These are phyloP conservation scores for Troglohyphantes excavatus DNA, from an alignment of 2,888 invertebrate genomes.

Conservation along the genomic window DNA sequence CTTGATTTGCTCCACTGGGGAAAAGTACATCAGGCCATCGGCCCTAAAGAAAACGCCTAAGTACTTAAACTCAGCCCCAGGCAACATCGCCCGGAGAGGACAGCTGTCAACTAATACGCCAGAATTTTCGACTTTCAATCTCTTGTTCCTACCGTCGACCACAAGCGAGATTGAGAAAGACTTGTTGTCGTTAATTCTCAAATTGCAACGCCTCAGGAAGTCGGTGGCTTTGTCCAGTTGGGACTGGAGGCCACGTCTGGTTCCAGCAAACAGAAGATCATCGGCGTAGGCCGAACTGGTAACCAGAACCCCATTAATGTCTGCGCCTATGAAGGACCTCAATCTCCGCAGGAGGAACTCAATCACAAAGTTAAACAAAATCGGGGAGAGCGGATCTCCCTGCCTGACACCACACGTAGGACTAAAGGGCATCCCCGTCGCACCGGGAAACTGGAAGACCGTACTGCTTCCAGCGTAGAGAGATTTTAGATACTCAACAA, in stretches of 20 bases:
- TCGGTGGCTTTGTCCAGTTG: neutral
- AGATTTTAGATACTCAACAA: too few relatives aligned
- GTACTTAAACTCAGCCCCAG: neutral
- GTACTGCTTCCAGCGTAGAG: too few relatives aligned
- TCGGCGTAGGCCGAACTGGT: neutral
- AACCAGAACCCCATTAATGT: too few relatives aligned
- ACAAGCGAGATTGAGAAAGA: neutral
- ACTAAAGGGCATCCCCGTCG: too few relatives aligned
- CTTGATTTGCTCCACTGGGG: neutral
- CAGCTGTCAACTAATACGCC: neutral
- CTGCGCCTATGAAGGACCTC: neutral
- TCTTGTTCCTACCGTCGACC: neutral
- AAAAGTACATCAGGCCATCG: neutral
- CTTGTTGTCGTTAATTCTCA: neutral
- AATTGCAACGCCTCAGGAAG: neutral
- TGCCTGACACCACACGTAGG: too few relatives aligned
- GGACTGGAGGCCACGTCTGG: neutral
- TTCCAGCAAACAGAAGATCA: neutral
- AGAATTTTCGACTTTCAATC: neutral
- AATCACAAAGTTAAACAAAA: too few relatives aligned
- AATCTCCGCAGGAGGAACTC: neutral
- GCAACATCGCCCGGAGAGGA: neutral
- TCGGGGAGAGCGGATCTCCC: too few relatives aligned
- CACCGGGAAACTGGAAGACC: too few relatives aligned
- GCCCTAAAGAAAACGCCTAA: neutral